Base-by-base conservation (phyloP, 2,888 invertebrate genomes). In the Polia nebulosa region DNA sequence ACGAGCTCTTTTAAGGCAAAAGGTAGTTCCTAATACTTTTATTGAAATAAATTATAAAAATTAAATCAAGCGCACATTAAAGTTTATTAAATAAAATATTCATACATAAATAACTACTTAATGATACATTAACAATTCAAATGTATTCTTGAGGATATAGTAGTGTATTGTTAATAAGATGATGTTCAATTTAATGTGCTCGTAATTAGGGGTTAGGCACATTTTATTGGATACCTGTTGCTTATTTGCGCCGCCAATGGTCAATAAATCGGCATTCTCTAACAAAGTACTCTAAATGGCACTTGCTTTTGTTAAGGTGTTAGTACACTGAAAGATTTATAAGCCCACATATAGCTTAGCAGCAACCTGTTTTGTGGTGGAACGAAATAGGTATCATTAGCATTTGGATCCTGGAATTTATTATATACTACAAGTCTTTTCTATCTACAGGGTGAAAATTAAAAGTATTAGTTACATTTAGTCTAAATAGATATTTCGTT, bases 201-300 rank as follows among this genome's bases (percentile, higher is more conserved):
- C 68, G 72, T 90, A 89, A 91, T 92, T 85, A 89, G 86, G 84
- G 90, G 86, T 89, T 83, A 77, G 78, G 83, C 79, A 65, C 64
- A 82, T 86, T 90, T 89, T 89, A 90, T 91, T 87, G 80, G 85
- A 84, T 88, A 87, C 86, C 85, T 79, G 82, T 85, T 83, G 79
- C 77, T 79, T 81, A 82, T 83, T 80, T 84, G 84, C 83, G 74
- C 80, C 79, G 80, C 84, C 83, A 76, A 80, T 81, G 77, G 83
- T 78, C 83, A 87, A 90, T 91, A 91, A 90, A 89, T 84, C 85
- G 79, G 77, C 78, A 76, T 80, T 75, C 65, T 80, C 67, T 81
- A 76, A 81, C 78, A 85, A 82, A 86, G 80, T 81, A 80, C 68
- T 85, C 81, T 87, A 87, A 90, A 88, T 89, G 88, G 77, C 73